Conservation (phyloP, 2,888 invertebrate species). For the Autographa gamma region DNA sequence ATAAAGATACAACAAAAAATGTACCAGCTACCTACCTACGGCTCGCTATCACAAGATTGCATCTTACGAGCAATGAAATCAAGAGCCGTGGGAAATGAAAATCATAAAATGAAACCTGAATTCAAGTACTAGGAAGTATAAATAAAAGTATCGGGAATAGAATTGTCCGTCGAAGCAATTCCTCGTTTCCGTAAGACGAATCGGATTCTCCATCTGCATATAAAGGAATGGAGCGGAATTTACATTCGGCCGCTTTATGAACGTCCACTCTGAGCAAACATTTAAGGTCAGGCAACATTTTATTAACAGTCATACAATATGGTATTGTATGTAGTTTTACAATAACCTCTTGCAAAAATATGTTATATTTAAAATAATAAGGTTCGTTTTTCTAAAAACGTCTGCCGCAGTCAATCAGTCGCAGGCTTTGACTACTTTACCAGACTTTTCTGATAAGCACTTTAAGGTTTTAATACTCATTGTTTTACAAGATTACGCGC, state of each 20-base stretch:
- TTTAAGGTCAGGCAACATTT: constrained; percentile 69
- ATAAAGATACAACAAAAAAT: background rate
- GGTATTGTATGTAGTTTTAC: no score
- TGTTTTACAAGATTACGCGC: no score
- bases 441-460: no score
- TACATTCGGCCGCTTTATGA: constrained; percentile 77
- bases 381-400: no score
- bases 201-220: constrained; percentile 66
- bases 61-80: constrained; percentile 49
- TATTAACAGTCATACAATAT: constrained; percentile 51
- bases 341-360: no score
- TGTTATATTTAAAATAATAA: no score
- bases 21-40: background rate
- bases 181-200: constrained; percentile 72
- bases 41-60: background rate
- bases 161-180: constrained; percentile 74
- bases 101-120: constrained; percentile 54
- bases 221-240: constrained; percentile 69
- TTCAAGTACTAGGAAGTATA: constrained; percentile 60
- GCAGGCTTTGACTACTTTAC: no score
- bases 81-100: constrained; percentile 36
- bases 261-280: constrained; percentile 67
- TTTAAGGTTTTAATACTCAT: no score
- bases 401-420: no score
- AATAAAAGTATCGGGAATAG: constrained; percentile 69